phyloP scores from a whole-genome alignment of 2,888 invertebrate genomes.

The Spodoptera littoralis region DNA sequence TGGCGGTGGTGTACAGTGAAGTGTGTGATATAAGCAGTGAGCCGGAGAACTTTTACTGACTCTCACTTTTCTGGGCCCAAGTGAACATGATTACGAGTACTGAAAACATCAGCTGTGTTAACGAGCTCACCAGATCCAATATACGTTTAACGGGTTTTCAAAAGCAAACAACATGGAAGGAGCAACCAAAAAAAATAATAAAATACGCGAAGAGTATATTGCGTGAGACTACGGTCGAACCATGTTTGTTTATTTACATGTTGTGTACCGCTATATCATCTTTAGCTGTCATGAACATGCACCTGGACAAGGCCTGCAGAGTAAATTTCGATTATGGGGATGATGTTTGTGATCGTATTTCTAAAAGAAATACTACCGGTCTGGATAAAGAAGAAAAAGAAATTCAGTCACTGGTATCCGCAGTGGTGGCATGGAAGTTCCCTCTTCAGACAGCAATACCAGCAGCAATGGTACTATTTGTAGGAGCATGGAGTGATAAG shows the following conservation, averaged over 20 bases:
- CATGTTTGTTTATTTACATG: conserved; percentile 90
- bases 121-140: conserved; percentile 79
- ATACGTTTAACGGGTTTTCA: conserved; percentile 72
- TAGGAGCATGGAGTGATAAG: conserved; percentile 90
- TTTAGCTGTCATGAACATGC: conserved; percentile 88
- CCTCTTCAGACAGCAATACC: conserved; percentile 89
- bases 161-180: conserved; percentile 70
- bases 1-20: conserved; percentile 69
- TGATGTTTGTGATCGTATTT: conserved; percentile 86
- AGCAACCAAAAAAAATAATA: conserved; percentile 73
- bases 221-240: conserved; percentile 90
- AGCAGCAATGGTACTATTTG: conserved; percentile 87
- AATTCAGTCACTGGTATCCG: conserved; percentile 86
- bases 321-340: conserved; percentile 86
- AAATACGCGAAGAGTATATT: conserved; percentile 77
- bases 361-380: conserved; percentile 78
- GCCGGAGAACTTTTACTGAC: conserved; percentile 72
- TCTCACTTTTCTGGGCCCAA: conserved; percentile 71
- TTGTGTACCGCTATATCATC: conserved; percentile 91
- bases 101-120: conserved; percentile 70
- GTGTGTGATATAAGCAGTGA: conserved; percentile 68
- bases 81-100: conserved; percentile 73
- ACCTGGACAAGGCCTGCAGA: conserved; percentile 89
- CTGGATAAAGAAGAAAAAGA: conserved; percentile 78
- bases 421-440: conserved; percentile 89